These are phyloP conservation scores for Notocelia uddmanniana DNA, from an alignment of 2,888 invertebrate genomes.

Conservation along the genomic window DNA sequence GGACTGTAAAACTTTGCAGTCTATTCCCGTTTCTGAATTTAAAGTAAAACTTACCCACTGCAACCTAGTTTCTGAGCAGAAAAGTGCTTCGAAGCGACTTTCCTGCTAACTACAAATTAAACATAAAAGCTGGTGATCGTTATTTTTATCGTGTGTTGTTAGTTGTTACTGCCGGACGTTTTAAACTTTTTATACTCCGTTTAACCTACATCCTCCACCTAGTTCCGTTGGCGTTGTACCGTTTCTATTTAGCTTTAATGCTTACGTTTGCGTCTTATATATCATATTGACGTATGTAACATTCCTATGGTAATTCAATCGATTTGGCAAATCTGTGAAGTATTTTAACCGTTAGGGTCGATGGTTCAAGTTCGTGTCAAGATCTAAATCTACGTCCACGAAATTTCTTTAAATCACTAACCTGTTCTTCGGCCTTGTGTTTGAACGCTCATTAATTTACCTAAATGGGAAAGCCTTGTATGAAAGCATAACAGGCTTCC, in stretches of 20 bases:
- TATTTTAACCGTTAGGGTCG: slow-evolving; percentile 32
- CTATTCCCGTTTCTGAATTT: not conserved
- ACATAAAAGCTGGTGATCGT: slow-evolving; percentile 29
- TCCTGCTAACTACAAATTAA: slow-evolving; percentile 27
- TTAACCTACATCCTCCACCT: slow-evolving; percentile 44
- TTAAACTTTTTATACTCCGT: slow-evolving; percentile 42
- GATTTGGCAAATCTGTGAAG: slow-evolving; percentile 21
- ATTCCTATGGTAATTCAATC: slow-evolving; percentile 33
- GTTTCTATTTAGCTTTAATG: slow-evolving; percentile 33
- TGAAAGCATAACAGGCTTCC: slow-evolving; percentile 13
- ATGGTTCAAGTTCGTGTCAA: slow-evolving; percentile 36
- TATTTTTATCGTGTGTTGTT: slow-evolving; percentile 41
- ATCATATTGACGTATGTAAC: slow-evolving; percentile 6
- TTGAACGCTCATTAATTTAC: slow-evolving; percentile 33
- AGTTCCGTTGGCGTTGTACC: slow-evolving; percentile 31
- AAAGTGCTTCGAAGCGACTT: not conserved
- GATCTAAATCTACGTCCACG: slow-evolving; percentile 30
- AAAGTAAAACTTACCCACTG: slow-evolving; percentile 16
- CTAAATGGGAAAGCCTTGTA: slow-evolving; percentile 28
- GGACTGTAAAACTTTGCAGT: not conserved
- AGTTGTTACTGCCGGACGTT: slow-evolving; percentile 35
- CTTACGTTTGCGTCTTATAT: slow-evolving; percentile 13
- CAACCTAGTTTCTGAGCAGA: slow-evolving; percentile 24
- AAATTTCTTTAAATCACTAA: slow-evolving; percentile 39
- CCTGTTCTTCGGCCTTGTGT: slow-evolving; percentile 31